These are phyloP conservation scores for Sarcophaga variegata DNA, from an alignment of 2,888 invertebrate species.

Conservation along the genomic window DNA sequence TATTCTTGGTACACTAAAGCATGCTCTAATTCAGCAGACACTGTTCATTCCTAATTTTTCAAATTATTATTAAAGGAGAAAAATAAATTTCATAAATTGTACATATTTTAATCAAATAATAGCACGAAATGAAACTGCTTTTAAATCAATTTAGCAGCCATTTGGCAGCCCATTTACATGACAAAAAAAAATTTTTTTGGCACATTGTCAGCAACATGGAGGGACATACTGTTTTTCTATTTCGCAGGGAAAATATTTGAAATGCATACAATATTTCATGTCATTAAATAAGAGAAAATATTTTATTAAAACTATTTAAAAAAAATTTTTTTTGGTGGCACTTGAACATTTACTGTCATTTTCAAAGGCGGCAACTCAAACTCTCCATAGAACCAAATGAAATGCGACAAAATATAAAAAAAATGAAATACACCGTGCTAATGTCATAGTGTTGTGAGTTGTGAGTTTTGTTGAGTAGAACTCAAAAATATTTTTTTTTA, in stretches of 20 bases:
- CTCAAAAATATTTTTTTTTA: too few species aligned
- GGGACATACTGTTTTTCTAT: not conserved
- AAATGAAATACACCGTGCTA: too few species aligned
- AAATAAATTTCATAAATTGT: too few species aligned
- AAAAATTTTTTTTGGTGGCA: constrained; percentile 21
- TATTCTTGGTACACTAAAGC: too few species aligned
- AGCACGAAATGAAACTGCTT: not conserved
- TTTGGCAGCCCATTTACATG: not conserved
- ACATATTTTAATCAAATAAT: too few species aligned
- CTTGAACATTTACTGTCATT: constrained; percentile 8
- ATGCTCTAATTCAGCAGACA: too few species aligned
- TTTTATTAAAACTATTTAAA: constrained; percentile 10
- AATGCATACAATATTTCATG: not conserved
- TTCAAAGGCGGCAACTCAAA: not conserved
- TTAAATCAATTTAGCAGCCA: not conserved
- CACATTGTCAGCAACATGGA: not conserved
- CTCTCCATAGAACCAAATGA: not conserved
- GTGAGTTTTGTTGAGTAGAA: too few species aligned
- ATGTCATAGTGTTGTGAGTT: too few species aligned
- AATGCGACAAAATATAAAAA: not conserved
- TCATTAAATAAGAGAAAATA: constrained; percentile 13
- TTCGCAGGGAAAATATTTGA: not conserved
- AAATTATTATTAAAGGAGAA: too few species aligned
- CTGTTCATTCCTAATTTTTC: too few species aligned
- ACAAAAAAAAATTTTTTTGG: not conserved